Conservation (phyloP, 2,888 invertebrate genomes). For the Xestia c-nigrum region DNA sequence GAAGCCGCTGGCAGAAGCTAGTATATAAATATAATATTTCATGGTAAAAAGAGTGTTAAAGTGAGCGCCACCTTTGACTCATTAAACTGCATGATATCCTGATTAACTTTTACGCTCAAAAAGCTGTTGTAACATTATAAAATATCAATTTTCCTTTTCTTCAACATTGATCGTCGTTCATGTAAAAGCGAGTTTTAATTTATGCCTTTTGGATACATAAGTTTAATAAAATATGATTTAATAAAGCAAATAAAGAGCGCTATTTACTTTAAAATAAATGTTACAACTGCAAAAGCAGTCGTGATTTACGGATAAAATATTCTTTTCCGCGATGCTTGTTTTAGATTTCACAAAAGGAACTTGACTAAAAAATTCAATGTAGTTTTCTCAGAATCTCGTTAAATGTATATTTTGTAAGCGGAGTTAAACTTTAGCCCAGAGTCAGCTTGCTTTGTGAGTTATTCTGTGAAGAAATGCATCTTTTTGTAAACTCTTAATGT, state of each 20-base stretch:
- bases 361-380: not conserved
- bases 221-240: not conserved
- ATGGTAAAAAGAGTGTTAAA: too few species aligned
- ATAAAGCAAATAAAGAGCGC: not conserved
- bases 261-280: not conserved
- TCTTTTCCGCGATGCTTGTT: not conserved
- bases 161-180: not conserved
- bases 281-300: not conserved
- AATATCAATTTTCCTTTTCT: not conserved
- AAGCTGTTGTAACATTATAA: not conserved
- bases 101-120: not conserved
- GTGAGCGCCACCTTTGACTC: not conserved
- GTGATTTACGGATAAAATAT: not conserved
- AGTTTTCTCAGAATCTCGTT: not conserved
- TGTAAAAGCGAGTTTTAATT: not conserved
- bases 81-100: not conserved
- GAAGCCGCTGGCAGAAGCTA: too few species aligned
- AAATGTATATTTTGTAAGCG: not conserved
- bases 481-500: slow-evolving; percentile 2
- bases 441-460: not conserved
- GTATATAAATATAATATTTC: too few species aligned
- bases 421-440: slow-evolving; percentile 12
- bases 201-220: not conserved
- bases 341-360: not conserved
- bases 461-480: slow-evolving; percentile 14